Evolutionary conservation across 2,797 vertebrate genomes (phyloP), one percentile per base, ranked within the genome.

Genomic region (Euphonia xanthogaster): DNA sequence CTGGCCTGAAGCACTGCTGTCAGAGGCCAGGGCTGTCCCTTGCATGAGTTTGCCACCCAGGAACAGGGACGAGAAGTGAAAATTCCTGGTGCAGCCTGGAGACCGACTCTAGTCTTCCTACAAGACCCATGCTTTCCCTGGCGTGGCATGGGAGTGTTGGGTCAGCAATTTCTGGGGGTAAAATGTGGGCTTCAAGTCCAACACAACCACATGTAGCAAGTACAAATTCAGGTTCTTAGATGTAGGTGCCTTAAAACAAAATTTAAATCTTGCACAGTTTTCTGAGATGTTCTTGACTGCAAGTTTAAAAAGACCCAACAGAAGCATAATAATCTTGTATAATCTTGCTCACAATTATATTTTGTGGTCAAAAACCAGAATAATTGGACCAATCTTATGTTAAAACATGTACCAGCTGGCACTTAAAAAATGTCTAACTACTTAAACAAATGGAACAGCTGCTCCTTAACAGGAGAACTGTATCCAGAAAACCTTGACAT

Each of bases 401-500:
- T 45, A 53, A 92, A 86, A 80, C 5, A 19, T 8, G 6, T 13
- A 37, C 44, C 31, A 31, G 11, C 6, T 57, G 54, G 16, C 5
- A 14, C 62, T 83, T 65, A 48, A 63, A 91, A 89, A 86, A 76
- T 25, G 13, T 61, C 42, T 39, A 31, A 33, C 53, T 68, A 44
- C 77, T 84, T 76, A 45, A 62, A 85, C 10, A 21, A 65, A 87
- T 78, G 30, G 30, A 83, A 78, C 21, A 77, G n/a, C 37, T 86
- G 42, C 47, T 80, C 50, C 24, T 7, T 60, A 91, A 73, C 42
- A 72, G 77, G 50, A 57, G 39, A 85, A 50, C 50, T 65, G 14
- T 51, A 95, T 68, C 48, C 48, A 50, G 51, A 33, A 95, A 86
- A 95, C 83, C 92, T 94, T 91, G 93, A 95, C 81, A 89, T 57